Evolutionary conservation across 2,113 vertebrate species (phyloP).

Genomic region (Mormyrus iriodes): DNA sequence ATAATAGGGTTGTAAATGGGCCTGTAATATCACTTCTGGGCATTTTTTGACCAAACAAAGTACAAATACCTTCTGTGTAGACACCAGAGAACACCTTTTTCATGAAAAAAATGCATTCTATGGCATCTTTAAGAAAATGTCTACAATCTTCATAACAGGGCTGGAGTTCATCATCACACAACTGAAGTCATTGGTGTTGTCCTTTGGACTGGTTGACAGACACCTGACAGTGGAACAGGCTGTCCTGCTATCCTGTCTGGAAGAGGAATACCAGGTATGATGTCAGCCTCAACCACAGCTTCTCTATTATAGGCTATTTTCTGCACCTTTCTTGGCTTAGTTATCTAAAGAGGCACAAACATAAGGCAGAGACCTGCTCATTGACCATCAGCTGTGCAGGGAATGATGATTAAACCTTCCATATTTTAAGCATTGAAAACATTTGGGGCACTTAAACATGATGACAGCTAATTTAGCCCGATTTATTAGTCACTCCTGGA

Average conservation of each 20-base stretch:
- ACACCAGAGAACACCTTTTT: not conserved
- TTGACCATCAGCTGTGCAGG: not conserved
- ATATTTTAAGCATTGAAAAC: not conserved
- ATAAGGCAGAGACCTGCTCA: no score
- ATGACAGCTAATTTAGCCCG: not conserved
- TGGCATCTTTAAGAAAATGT: not conserved
- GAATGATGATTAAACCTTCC: not conserved
- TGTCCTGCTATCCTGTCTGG: constrained; percentile 83
- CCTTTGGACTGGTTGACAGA: constrained; percentile 79
- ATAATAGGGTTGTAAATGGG: not conserved
- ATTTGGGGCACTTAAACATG: not conserved
- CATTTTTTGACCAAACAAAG: not conserved
- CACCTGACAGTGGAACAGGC: constrained; percentile 84
- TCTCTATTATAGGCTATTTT: not conserved
- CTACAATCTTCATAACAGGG: constrained; percentile 55
- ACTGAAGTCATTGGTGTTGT: constrained; percentile 86
- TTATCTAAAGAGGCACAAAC: not conserved
- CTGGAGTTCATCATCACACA: constrained; percentile 88
- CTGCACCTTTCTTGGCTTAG: not conserved
- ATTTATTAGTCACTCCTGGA: not conserved
- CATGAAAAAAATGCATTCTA: not conserved
- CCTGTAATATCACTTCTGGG: not conserved
- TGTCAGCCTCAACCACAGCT: not conserved
- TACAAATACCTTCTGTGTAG: not conserved
- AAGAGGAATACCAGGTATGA: constrained; percentile 92